phyloP scores from a whole-genome alignment of 2,113 vertebrate species.

The Pygoscelis antarcticus region DNA sequence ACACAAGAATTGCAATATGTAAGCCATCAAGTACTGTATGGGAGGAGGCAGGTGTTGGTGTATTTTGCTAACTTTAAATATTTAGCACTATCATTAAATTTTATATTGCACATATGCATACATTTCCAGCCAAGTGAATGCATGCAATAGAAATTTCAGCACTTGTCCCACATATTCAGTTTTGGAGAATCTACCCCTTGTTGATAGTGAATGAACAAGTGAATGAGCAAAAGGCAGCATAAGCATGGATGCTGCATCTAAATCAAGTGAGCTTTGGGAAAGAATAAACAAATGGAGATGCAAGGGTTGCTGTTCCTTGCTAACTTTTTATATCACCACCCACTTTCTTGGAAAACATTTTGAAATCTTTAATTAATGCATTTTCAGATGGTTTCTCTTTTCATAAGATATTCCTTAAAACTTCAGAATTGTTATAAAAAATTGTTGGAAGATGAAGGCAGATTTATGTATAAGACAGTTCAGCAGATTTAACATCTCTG shows the following conservation, averaged over 20 bases:
- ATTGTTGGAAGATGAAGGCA: neutral
- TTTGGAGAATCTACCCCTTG: slow-evolving; percentile 41
- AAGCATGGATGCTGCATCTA: slow-evolving; percentile 18
- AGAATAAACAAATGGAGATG: slow-evolving; percentile 2
- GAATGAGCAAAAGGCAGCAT: slow-evolving; percentile 5
- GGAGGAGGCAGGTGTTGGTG: slow-evolving; percentile 42
- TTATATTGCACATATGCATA: slow-evolving; percentile 43
- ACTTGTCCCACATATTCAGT: slow-evolving; percentile 46
- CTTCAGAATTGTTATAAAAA: neutral
- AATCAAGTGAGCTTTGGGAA: slow-evolving; percentile 7
- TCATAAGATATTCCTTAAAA: neutral
- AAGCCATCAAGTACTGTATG: neutral
- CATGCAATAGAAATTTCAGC: slow-evolving; percentile 57
- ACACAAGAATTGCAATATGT: neutral
- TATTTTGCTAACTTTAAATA: slow-evolving; percentile 58
- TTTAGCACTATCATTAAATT: slow-evolving; percentile 54
- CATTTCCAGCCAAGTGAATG: slow-evolving; percentile 36
- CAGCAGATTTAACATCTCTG: neutral
- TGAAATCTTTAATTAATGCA: neutral
- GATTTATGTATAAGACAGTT: neutral
- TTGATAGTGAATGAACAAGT: slow-evolving; percentile 35
- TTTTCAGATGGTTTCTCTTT: slow-evolving; percentile 8
- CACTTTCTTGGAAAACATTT: neutral
- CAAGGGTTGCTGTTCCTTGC: neutral
- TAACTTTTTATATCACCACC: neutral